Conservation (phyloP, 2,797 vertebrate genomes). For the Falco berigora region DNA sequence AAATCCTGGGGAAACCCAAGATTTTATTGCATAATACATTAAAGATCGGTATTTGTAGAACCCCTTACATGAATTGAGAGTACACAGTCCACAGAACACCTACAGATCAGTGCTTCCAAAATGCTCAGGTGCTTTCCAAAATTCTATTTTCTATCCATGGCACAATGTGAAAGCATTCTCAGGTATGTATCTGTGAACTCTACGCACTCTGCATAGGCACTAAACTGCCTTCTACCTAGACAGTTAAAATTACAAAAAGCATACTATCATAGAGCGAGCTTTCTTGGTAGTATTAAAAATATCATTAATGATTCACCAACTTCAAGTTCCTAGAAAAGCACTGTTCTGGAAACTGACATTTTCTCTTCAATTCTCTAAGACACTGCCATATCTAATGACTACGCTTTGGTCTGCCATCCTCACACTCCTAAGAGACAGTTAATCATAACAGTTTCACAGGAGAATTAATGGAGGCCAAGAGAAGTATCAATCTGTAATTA, state of each 20-base stretch:
- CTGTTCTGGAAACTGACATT: neutral
- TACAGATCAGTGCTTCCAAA: neutral
- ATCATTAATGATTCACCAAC: neutral
- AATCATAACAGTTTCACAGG: neutral
- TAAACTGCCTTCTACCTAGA: neutral
- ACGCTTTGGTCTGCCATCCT: neutral
- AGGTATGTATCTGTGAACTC: neutral
- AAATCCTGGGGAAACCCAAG: neutral
- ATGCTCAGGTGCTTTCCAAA: neutral
- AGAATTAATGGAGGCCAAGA: neutral
- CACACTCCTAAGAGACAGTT: neutral
- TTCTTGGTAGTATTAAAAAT: neutral
- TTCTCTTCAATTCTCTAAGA: neutral
- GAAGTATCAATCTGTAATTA: constrained; percentile 18
- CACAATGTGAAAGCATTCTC: neutral
- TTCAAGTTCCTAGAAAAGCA: neutral
- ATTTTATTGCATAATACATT: neutral
- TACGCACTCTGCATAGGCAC: rapidly evolving
- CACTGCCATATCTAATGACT: neutral
- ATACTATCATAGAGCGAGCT: neutral
- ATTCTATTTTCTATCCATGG: neutral
- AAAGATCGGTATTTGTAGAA: neutral
- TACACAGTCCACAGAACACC: neutral
- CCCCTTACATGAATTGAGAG: neutral
- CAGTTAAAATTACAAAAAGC: neutral